phyloP scores from a whole-genome alignment of 2,888 invertebrate species.

The Erebia ligea region DNA sequence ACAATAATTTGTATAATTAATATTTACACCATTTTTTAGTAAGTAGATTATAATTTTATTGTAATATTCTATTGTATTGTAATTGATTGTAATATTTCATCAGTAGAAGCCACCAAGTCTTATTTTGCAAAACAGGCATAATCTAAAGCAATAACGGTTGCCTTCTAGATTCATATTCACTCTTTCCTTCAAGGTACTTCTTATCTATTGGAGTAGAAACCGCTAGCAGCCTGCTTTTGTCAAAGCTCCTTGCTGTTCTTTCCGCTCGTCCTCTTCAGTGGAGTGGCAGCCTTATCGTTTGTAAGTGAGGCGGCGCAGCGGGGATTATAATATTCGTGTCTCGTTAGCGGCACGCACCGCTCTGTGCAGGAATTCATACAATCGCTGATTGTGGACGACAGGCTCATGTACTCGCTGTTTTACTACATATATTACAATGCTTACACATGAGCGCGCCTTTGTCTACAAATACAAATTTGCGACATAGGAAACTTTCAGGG shows the following conservation, averaged over 20 bases:
- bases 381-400: background rate
- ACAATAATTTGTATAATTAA: no score
- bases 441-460: background rate
- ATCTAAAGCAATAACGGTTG: no score
- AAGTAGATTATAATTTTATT: no score
- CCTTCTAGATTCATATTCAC: no score
- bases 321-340: constrained; percentile 47
- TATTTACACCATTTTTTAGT: no score
- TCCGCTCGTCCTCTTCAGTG: background rate
- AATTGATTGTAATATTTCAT: no score
- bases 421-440: background rate
- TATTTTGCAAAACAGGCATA: no score
- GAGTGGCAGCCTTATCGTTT: background rate
- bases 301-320: constrained; percentile 18
- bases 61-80: no score
- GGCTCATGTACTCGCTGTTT: background rate
- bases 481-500: background rate
- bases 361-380: background rate
- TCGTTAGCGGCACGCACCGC: constrained; percentile 40
- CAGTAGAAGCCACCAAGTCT: no score
- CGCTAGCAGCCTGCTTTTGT: background rate
- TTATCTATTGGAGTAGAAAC: no score
- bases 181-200: no score
- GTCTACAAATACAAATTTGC: background rate
- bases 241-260: background rate